Conservation (phyloP, 2,113 vertebrate species). For the Oreocharis arfaki region DNA sequence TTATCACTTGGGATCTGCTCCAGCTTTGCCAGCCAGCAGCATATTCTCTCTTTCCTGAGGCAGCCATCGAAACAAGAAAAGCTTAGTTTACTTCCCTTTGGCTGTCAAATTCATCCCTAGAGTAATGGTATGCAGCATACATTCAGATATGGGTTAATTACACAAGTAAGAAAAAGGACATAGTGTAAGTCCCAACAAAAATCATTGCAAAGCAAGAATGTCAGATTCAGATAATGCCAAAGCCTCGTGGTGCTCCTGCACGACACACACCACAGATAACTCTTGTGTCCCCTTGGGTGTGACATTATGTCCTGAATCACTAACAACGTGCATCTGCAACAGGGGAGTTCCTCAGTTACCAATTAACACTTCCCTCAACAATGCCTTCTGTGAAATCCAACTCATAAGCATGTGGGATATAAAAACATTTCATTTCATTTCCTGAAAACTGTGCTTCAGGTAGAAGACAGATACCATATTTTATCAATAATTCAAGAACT, state of each 20-base stretch:
- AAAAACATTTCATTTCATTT: not conserved
- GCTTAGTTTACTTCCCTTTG: not conserved
- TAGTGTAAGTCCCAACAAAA: not conserved
- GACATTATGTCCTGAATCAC: not conserved
- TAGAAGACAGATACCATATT: not conserved
- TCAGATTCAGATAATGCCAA: not conserved
- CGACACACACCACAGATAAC: rapidly evolving
- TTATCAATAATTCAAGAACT: not conserved
- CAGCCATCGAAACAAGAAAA: not conserved
- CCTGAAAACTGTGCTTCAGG: not conserved
- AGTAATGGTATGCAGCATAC: not conserved
- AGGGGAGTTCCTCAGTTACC: not conserved
- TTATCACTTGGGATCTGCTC: not conserved
- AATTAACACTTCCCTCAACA: not conserved
- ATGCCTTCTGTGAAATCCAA: not conserved
- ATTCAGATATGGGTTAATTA: not conserved
- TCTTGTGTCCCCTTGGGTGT: not conserved
- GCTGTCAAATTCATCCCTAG: not conserved
- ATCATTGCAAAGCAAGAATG: not conserved
- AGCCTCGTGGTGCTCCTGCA: not conserved
- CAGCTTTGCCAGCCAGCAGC: not conserved
- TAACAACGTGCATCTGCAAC: not conserved
- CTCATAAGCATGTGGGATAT: not conserved
- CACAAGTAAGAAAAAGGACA: not conserved
- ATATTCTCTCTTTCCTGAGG: not conserved